Conservation (phyloP, 2,888 invertebrate genomes). For the Silvanus unidentatus region DNA sequence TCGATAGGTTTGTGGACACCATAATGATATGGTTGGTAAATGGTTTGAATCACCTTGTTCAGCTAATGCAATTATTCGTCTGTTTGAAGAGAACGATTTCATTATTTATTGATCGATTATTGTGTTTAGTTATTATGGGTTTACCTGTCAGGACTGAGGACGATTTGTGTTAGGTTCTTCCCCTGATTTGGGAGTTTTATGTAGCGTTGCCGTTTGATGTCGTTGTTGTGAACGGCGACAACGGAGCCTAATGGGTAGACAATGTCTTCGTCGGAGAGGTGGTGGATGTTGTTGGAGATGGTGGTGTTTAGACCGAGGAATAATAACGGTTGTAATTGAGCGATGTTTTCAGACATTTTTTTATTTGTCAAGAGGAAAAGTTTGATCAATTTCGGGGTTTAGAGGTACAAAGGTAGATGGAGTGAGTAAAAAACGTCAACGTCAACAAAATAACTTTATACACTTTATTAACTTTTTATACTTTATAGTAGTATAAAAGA, state of each 20-base stretch:
- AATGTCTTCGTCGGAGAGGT: slow-evolving; percentile 66
- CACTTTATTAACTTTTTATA: too few relatives aligned
- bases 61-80: slow-evolving; percentile 60
- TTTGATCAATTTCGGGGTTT: slow-evolving; percentile 1
- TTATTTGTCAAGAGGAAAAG: background rate
- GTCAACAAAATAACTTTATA: too few relatives aligned
- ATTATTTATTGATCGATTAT: background rate
- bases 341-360: slow-evolving; percentile 26
- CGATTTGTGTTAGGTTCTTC: slow-evolving; percentile 56
- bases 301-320: slow-evolving; percentile 62
- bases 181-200: slow-evolving; percentile 64
- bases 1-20: slow-evolving; percentile 65
- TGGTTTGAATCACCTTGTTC: slow-evolving; percentile 53
- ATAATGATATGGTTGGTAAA: slow-evolving; percentile 59
- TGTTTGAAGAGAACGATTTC: slow-evolving; percentile 28
- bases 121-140: too few relatives aligned
- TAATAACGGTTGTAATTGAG: slow-evolving; percentile 54
- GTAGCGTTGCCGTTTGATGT: slow-evolving; percentile 66
- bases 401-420: too few relatives aligned
- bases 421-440: too few relatives aligned
- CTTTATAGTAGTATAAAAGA: too few relatives aligned
- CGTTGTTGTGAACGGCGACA: slow-evolving; percentile 67
- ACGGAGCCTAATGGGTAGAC: slow-evolving; percentile 76
- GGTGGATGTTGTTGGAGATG: slow-evolving; percentile 65
- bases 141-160: slow-evolving; percentile 63